phyloP scores from a whole-genome alignment of 2,888 invertebrate species.

The Cephus pygmeus region DNA sequence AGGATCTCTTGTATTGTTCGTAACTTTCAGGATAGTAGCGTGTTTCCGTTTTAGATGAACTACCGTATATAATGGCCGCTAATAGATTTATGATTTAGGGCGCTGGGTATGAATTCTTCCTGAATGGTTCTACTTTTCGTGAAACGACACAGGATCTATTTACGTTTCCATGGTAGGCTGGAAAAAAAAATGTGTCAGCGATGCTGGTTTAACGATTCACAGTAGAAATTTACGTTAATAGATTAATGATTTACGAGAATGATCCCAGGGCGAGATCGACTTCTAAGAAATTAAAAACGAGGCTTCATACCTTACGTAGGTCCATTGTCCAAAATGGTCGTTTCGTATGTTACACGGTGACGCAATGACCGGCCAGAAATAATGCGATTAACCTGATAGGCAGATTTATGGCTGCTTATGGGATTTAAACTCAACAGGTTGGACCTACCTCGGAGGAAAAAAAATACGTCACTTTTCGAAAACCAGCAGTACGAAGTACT shows the following conservation, averaged over 20 bases:
- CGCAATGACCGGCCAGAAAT: constrained; percentile 26
- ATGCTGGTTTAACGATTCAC: neutral
- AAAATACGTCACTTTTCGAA: neutral
- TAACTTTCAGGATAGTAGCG: neutral
- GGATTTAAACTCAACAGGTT: constrained; percentile 60
- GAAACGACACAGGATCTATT: neutral
- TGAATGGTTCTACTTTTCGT: neutral
- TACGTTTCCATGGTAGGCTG: neutral
- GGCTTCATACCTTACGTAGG: neutral
- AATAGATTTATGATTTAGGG: neutral
- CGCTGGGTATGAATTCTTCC: neutral
- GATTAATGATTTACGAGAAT: neutral
- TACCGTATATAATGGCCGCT: neutral
- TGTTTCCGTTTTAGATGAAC: neutral
- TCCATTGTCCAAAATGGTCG: neutral
- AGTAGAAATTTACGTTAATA: neutral
- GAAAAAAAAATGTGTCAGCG: neutral
- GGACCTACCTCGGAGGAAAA: constrained; percentile 10
- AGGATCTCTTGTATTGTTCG: neutral
- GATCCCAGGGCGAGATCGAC: neutral
- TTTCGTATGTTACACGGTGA: neutral
- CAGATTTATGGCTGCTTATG: constrained; percentile 53
- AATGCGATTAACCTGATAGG: constrained; percentile 54
- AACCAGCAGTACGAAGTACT: neutral
- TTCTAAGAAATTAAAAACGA: neutral